Conservation (phyloP, 2,888 invertebrate genomes). For the Drosophila phalerata region DNA sequence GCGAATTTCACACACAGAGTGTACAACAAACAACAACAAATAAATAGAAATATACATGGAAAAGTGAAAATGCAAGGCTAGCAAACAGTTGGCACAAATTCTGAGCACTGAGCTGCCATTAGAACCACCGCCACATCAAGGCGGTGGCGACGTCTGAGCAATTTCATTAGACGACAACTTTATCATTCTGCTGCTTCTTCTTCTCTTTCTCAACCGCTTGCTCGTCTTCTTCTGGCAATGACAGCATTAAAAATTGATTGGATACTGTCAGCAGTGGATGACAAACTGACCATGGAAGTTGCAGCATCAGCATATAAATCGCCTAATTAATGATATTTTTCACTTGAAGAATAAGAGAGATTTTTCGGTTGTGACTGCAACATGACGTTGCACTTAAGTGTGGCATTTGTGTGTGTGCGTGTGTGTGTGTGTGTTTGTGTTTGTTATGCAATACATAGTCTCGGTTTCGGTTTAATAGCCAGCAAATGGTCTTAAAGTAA, state of each 20-base stretch:
- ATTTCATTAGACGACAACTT: slow-evolving; percentile 23
- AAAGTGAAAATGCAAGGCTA: slow-evolving; percentile 67
- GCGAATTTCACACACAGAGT: slow-evolving; percentile 74
- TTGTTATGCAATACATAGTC: slow-evolving; percentile 22
- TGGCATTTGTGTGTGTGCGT: slow-evolving; percentile 4
- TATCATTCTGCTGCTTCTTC: not conserved
- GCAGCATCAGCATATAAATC: slow-evolving; percentile 57
- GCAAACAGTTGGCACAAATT: slow-evolving; percentile 60
- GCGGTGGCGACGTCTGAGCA: slow-evolving; percentile 25
- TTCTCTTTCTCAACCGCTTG: not conserved
- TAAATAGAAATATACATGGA: slow-evolving; percentile 44
- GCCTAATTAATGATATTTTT: slow-evolving; percentile 63
- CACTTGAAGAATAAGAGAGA: slow-evolving; percentile 9
- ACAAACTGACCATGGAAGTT: slow-evolving; percentile 47
- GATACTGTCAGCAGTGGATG: slow-evolving; percentile 55
- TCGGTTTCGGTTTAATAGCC: slow-evolving; percentile 27
- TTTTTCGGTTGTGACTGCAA: slow-evolving; percentile 26
- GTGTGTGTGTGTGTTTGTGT: slow-evolving; percentile 1
- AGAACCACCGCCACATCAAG: slow-evolving; percentile 49
- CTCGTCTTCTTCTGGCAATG: slow-evolving; percentile 17
- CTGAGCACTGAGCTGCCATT: slow-evolving; percentile 62
- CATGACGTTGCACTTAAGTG: slow-evolving; percentile 50
- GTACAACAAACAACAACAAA: slow-evolving; percentile 12
- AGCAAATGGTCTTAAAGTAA: slow-evolving; percentile 26
- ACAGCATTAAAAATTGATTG: slow-evolving; percentile 53